phyloP scores from a whole-genome alignment of 2,888 invertebrate genomes.

The Aethes cnicana region DNA sequence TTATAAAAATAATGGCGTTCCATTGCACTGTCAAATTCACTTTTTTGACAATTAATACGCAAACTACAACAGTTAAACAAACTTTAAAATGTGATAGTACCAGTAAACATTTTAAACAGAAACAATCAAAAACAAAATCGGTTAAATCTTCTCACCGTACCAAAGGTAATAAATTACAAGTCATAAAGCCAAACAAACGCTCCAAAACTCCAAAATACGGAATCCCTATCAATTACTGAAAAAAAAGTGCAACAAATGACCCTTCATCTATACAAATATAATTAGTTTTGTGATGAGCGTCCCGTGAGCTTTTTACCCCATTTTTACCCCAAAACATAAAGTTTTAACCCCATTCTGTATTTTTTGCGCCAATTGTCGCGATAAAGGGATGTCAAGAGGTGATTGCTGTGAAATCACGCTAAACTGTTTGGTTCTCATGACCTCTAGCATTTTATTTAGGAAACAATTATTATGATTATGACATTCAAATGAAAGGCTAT shows the following conservation, averaged over 20 bases:
- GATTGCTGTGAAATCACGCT: constrained; percentile 66
- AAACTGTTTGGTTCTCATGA: constrained; percentile 59
- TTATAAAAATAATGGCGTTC: too few species aligned
- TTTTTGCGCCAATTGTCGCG: constrained; percentile 66
- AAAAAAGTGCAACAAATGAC: constrained; percentile 56
- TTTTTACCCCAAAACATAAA: constrained; percentile 74
- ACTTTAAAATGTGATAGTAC: too few species aligned
- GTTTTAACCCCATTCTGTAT: constrained; percentile 67
- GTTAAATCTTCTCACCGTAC: constrained; percentile 53
- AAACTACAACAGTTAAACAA: too few species aligned
- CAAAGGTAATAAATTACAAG: constrained; percentile 48
- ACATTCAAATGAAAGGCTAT: too few species aligned
- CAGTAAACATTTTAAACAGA: too few species aligned
- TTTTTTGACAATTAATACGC: too few species aligned
- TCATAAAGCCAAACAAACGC: constrained; percentile 46
- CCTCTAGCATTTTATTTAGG: constrained; percentile 30
- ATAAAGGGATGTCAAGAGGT: constrained; percentile 67
- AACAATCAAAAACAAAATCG: too few species aligned
- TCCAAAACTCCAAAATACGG: constrained; percentile 52
- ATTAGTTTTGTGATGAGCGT: constrained; percentile 72
- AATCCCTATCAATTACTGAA: constrained; percentile 56
- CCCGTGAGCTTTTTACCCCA: constrained; percentile 48
- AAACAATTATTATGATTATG: not conserved
- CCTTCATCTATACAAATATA: constrained; percentile 72
- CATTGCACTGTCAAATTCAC: too few species aligned